These are phyloP conservation scores for Sicus ferrugineus DNA, from an alignment of 2,888 invertebrate genomes.

Conservation along the genomic window DNA sequence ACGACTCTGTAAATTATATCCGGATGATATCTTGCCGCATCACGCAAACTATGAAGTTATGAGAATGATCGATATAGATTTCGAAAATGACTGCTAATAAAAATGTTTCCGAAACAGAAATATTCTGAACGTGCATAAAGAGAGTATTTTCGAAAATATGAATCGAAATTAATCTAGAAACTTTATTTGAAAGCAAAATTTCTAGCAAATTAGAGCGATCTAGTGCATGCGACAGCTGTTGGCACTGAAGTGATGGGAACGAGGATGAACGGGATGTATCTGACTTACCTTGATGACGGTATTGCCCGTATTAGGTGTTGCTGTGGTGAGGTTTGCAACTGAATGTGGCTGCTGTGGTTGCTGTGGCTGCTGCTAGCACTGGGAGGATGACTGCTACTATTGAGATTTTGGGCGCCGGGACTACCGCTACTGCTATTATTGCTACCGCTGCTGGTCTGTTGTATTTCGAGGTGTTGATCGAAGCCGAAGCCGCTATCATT, in stretches of 20 bases:
- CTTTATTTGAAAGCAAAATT: background rate
- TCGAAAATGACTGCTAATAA: background rate
- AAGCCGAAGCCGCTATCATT: constrained; percentile 90
- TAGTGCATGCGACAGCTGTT: background rate
- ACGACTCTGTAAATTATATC: too few species aligned
- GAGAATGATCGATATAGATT: constrained; percentile 2
- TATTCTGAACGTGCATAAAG: too few species aligned
- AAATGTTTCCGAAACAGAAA: background rate
- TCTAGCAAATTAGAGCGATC: background rate
- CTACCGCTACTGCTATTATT: constrained; percentile 38
- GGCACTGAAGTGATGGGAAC: background rate
- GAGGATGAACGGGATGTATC: background rate
- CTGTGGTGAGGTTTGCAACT: constrained; percentile 52
- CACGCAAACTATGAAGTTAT: constrained; percentile 15
- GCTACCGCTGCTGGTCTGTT: constrained; percentile 49
- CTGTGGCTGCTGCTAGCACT: constrained; percentile 32
- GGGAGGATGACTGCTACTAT: constrained; percentile 37
- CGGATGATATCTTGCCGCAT: too few species aligned
- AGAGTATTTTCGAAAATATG: too few species aligned
- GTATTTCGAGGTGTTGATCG: constrained; percentile 74
- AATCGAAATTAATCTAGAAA: too few species aligned
- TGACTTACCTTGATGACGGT: constrained; percentile 60
- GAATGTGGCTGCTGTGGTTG: constrained; percentile 36
- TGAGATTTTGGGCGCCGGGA: too few species aligned
- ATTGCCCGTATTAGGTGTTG: constrained; percentile 62